phyloP scores from a whole-genome alignment of 2,797 vertebrate species.

The Sebastes hubbsi region DNA sequence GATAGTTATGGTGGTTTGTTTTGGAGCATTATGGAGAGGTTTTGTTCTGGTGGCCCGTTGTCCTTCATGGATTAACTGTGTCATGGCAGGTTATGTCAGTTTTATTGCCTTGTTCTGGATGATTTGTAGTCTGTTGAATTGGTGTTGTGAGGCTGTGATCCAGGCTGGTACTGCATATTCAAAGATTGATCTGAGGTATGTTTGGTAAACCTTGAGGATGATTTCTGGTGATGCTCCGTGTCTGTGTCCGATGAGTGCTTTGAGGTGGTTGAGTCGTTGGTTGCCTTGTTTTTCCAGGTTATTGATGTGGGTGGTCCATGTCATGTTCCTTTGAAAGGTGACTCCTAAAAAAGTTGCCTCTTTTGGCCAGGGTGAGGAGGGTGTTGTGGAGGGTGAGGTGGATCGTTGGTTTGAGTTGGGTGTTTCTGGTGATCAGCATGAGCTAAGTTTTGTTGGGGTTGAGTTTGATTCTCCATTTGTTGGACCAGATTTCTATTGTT shows the following conservation, averaged over 20 bases:
- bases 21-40: background rate
- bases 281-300: background rate
- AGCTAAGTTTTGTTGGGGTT: too few species aligned
- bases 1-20: background rate
- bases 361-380: too few species aligned
- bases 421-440: too few species aligned
- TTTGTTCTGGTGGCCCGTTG: background rate
- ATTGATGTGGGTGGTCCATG: too few species aligned
- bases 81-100: background rate
- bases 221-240: background rate
- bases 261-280: background rate
- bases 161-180: background rate
- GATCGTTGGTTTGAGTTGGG: too few species aligned
- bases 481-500: too few species aligned
- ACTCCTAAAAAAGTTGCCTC: too few species aligned
- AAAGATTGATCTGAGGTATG: background rate
- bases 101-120: background rate
- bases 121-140: background rate
- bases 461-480: too few species aligned
- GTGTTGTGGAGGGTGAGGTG: too few species aligned
- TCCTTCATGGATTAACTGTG: background rate
- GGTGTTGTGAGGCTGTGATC: background rate
- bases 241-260: background rate
- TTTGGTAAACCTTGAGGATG: background rate
- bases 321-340: too few species aligned